phyloP scores from a whole-genome alignment of 2,797 vertebrate genomes.

The Pseudochaenichthys georgianus region DNA sequence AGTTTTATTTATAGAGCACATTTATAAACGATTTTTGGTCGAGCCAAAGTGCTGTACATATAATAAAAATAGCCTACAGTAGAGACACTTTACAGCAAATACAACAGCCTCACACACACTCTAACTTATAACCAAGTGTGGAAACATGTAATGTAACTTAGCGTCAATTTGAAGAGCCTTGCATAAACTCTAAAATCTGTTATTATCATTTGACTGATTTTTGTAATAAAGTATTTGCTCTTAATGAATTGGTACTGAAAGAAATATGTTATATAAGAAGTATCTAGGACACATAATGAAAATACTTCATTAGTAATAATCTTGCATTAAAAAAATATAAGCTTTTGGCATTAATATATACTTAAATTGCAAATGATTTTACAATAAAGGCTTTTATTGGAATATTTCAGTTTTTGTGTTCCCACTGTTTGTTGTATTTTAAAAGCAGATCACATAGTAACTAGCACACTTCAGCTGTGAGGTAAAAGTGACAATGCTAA shows the following conservation, averaged over 20 bases:
- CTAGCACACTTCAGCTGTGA: background rate
- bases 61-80: too few relatives aligned
- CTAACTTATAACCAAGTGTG: slow-evolving; percentile 2
- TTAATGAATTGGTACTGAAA: background rate
- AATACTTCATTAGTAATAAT: background rate
- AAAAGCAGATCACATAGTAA: background rate
- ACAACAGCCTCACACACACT: background rate
- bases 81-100: too few relatives aligned
- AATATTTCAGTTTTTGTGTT: too few relatives aligned
- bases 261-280: too few relatives aligned
- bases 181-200: background rate
- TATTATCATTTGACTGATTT: background rate
- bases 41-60: too few relatives aligned
- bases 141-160: background rate
- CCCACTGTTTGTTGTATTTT: background rate
- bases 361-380: background rate
- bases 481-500: background rate
- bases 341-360: background rate
- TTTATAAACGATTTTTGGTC: too few relatives aligned
- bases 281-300: background rate
- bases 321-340: background rate
- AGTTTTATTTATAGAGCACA: too few relatives aligned
- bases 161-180: background rate
- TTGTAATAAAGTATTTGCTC: background rate
- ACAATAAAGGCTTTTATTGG: background rate